These are phyloP conservation scores for Poecile montanus DNA, from an alignment of 2,797 vertebrate genomes.

Conservation along the genomic window DNA sequence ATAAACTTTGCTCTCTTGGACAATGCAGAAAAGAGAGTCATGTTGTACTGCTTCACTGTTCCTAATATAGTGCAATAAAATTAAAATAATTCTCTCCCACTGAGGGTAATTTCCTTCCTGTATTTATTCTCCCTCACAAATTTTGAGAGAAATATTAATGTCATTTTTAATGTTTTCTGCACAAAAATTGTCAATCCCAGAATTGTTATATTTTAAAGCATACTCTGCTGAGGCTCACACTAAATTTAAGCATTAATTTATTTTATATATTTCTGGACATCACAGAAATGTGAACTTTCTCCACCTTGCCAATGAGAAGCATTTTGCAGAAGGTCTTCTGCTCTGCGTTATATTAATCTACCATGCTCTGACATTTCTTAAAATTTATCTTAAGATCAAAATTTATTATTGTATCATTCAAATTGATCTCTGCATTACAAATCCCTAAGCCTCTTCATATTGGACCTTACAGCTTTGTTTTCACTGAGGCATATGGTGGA, in stretches of 20 bases:
- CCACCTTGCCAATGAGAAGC: not conserved
- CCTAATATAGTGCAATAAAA: too few species aligned
- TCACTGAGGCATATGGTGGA: not conserved
- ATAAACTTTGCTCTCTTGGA: too few species aligned
- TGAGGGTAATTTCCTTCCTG: not conserved
- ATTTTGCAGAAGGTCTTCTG: not conserved
- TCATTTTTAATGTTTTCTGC: not conserved
- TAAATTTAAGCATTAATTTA: not conserved
- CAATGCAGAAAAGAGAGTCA: too few species aligned
- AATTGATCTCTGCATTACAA: not conserved
- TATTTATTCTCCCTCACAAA: not conserved
- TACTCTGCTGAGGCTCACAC: not conserved
- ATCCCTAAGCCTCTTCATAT: not conserved
- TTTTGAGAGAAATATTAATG: not conserved
- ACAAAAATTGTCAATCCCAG: not conserved
- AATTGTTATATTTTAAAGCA: not conserved
- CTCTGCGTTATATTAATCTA: not conserved
- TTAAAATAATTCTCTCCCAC: not conserved
- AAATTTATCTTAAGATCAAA: not conserved
- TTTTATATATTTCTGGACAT: not conserved
- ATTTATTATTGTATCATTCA: not conserved
- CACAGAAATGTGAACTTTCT: not conserved
- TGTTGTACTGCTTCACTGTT: too few species aligned
- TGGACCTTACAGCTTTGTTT: not conserved
- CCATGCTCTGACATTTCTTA: not conserved